phyloP scores from a whole-genome alignment of 92 coral and sea anemone species.

The Pocillopora grandis region DNA sequence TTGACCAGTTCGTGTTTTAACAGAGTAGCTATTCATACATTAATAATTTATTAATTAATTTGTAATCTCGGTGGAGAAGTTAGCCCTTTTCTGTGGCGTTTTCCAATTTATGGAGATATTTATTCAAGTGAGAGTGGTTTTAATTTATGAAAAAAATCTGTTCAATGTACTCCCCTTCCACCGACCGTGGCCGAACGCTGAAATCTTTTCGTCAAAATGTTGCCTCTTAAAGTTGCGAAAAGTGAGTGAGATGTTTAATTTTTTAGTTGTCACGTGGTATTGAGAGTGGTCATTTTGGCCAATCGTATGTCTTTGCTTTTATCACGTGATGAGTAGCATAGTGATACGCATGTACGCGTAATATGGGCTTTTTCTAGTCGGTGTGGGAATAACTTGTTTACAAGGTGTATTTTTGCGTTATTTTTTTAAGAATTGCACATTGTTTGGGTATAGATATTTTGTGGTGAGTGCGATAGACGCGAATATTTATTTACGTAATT shows the following conservation, averaged over 20 bases:
- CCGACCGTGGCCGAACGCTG: too few species aligned
- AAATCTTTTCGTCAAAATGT: too few species aligned
- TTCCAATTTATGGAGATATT: not conserved
- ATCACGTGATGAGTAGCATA: not conserved
- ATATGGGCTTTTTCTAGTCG: not conserved
- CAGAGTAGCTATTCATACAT: not conserved
- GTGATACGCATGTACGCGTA: not conserved
- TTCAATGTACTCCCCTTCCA: too few species aligned
- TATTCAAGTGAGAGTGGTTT: too few species aligned
- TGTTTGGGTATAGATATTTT: conserved; percentile 4
- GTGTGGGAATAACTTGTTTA: not conserved
- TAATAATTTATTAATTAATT: conserved; percentile 15
- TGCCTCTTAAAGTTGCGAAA: too few species aligned
- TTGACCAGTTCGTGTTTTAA: not conserved
- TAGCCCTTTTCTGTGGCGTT: not conserved
- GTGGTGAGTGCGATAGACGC: not conserved
- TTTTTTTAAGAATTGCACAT: not conserved
- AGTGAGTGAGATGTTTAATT: not conserved
- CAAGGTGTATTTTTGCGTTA: not conserved
- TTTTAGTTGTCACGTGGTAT: not conserved
- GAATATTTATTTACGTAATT: conserved; percentile 16
- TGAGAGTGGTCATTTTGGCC: not conserved
- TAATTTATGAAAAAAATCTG: too few species aligned
- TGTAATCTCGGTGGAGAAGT: not conserved
- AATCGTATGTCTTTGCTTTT: not conserved